Conservation (phyloP, 2,113 vertebrate genomes). For the Eretmochelys imbricata region DNA sequence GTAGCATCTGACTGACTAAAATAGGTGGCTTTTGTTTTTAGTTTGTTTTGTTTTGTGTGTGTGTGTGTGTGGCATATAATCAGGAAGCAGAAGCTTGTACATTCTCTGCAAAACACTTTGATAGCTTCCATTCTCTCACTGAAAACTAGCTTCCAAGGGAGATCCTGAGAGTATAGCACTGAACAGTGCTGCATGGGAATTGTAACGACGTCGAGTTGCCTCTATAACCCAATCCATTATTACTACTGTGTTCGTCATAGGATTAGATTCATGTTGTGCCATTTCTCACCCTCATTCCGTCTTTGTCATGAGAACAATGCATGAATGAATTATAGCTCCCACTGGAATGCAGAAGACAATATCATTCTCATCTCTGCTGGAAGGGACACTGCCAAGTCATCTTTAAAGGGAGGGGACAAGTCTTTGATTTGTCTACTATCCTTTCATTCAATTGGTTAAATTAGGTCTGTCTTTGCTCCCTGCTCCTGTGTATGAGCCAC, state of each 20-base stretch:
- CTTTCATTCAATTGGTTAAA: background rate
- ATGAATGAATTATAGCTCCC: background rate
- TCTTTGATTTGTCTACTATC: slow-evolving; percentile 1
- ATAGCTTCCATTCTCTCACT: accelerated
- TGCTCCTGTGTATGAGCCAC: background rate
- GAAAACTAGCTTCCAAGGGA: background rate
- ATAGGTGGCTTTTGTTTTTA: background rate
- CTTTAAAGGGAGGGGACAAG: background rate
- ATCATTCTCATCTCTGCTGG: background rate
- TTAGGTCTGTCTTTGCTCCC: background rate
- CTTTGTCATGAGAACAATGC: slow-evolving; percentile 31
- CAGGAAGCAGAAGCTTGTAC: background rate
- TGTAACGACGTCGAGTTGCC: background rate
- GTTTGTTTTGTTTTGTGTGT: background rate
- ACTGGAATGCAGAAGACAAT: background rate
- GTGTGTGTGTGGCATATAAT: background rate
- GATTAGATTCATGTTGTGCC: background rate
- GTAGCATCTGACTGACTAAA: background rate
- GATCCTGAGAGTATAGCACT: accelerated
- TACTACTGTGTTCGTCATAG: background rate
- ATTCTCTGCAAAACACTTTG: background rate
- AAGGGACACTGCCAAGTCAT: background rate
- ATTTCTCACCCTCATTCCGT: background rate
- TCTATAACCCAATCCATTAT: background rate
- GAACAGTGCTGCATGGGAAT: background rate